phyloP scores from a whole-genome alignment of 2,888 invertebrate species.

The Willowsia nigromaculata region DNA sequence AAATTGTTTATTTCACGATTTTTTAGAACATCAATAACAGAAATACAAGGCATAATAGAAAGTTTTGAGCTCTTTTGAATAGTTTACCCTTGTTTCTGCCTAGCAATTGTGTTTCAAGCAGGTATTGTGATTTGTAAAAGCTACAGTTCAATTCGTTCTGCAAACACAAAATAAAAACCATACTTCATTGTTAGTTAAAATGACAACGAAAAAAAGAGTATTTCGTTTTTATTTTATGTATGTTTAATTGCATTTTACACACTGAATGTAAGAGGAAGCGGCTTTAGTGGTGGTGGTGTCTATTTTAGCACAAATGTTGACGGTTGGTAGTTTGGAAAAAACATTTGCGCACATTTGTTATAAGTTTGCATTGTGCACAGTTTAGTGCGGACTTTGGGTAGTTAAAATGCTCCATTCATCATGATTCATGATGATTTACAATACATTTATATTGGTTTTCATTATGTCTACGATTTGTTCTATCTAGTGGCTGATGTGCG shows the following conservation, averaged over 20 bases:
- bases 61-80: slow-evolving; percentile 4
- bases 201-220: not conserved
- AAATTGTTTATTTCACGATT: not conserved
- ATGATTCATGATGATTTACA: not conserved
- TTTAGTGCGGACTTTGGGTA: no score
- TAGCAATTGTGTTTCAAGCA: not conserved
- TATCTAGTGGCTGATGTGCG: no score
- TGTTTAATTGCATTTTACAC: not conserved
- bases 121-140: not conserved
- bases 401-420: not conserved
- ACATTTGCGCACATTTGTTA: no score
- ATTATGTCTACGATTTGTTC: no score
- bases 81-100: not conserved
- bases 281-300: not conserved
- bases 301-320: slow-evolving; percentile 9
- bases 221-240: not conserved
- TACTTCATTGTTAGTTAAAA: slow-evolving; percentile 1
- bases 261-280: not conserved
- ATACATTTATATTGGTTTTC: not conserved
- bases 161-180: no score
- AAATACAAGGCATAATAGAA: slow-evolving; percentile 18
- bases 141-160: not conserved
- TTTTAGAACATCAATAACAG: not conserved
- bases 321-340: not conserved
- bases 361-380: no score